Conservation (phyloP, 2,797 vertebrate genomes). For the Avahi laniger region DNA sequence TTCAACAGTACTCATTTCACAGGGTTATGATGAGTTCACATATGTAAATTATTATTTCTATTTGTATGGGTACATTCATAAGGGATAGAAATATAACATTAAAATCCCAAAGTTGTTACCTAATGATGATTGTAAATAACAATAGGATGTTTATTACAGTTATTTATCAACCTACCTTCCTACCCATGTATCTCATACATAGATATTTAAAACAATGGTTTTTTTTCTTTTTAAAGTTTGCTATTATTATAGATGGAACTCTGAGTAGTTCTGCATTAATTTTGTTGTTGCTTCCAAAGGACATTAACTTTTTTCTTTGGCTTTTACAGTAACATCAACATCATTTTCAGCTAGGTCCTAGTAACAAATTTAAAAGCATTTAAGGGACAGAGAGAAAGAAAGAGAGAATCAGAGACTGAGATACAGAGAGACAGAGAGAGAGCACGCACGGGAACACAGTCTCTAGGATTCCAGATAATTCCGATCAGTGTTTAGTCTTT, state of each 20-base stretch:
- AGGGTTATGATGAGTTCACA: neutral
- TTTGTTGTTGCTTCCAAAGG: neutral
- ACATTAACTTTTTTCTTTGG: neutral
- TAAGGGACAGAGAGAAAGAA: neutral
- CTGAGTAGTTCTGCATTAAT: neutral
- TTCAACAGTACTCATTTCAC: neutral
- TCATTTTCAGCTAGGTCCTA: neutral
- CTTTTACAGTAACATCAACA: neutral
- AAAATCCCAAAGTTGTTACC: neutral
- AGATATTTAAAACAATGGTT: neutral
- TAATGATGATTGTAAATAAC: neutral
- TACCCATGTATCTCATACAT: neutral
- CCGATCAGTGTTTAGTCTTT: neutral
- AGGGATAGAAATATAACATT: neutral
- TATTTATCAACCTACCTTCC: neutral
- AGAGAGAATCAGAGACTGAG: neutral
- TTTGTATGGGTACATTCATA: slow-evolving; percentile 1
- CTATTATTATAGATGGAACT: neutral
- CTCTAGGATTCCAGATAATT: neutral
- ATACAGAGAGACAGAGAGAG: neutral
- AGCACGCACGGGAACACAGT: accelerated
- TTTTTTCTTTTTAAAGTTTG: neutral
- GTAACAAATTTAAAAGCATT: neutral
- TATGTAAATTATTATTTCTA: slow-evolving; percentile 24
- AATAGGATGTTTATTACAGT: neutral